Conservation (phyloP, 2,888 invertebrate genomes). For the Erannis defoliaria region DNA sequence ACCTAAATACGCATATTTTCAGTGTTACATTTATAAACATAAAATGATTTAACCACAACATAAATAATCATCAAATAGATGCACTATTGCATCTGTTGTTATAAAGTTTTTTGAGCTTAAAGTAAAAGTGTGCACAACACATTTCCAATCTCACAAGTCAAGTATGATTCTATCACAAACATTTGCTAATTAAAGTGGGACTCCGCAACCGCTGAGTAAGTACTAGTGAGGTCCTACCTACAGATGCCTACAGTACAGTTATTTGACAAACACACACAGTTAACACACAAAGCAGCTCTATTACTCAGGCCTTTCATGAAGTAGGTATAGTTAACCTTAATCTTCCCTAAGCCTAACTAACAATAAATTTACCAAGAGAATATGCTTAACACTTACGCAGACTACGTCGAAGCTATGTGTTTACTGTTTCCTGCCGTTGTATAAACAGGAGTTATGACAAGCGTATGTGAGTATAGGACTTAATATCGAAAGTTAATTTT, state of each 20-base stretch:
- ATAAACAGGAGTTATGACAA: conserved; percentile 32
- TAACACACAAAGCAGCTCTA: conserved; percentile 37
- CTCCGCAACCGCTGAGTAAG: conserved; percentile 24
- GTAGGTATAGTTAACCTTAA: conserved; percentile 60
- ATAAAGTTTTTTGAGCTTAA: neutral
- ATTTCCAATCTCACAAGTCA: neutral
- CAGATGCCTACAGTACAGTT: conserved; percentile 13
- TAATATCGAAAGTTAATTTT: conserved; percentile 57
- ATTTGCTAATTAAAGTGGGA: conserved; percentile 24
- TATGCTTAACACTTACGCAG: conserved; percentile 56
- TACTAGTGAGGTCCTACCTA: neutral
- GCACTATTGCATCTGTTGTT: neutral
- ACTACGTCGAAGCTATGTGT: conserved; percentile 21
- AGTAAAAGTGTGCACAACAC: too few relatives aligned
- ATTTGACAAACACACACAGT: conserved; percentile 41
- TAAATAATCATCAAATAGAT: neutral
- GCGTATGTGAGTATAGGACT: conserved; percentile 44
- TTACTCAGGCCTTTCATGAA: conserved; percentile 37
- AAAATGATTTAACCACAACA: neutral
- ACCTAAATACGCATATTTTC: too few relatives aligned
- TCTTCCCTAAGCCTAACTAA: conserved; percentile 62
- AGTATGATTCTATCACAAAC: conserved; percentile 19
- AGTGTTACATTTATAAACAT: neutral
- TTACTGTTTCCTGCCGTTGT: conserved; percentile 22
- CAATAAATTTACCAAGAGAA: conserved; percentile 64